Evolutionary conservation across 2,888 invertebrate species (phyloP).

Genomic region (Tethea ocularis): DNA sequence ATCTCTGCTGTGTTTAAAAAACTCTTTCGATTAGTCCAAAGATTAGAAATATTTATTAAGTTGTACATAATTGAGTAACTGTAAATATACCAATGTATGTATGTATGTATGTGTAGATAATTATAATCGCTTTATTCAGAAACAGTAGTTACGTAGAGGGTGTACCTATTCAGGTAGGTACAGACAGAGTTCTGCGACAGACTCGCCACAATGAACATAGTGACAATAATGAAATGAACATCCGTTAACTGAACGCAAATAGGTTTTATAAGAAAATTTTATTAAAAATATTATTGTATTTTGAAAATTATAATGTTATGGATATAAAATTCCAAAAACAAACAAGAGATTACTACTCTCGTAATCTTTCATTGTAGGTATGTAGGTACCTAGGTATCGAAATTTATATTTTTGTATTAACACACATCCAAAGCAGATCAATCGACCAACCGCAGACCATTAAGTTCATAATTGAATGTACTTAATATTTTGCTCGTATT

Average conservation of each 20-base stretch:
- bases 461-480: slow-evolving; percentile 22
- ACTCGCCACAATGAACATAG: slow-evolving; percentile 55
- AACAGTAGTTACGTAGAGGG: slow-evolving; percentile 17
- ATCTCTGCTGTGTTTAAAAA: slow-evolving; percentile 81
- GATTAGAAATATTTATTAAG: slow-evolving; percentile 52
- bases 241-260: slow-evolving; percentile 62
- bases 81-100: slow-evolving; percentile 57
- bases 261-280: slow-evolving; percentile 27
- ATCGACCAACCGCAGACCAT: neutral
- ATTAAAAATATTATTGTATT: slow-evolving; percentile 13
- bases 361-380: neutral
- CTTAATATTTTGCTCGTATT: slow-evolving; percentile 27
- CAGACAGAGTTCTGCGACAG: slow-evolving; percentile 19
- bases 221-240: slow-evolving; percentile 79
- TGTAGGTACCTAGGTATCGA: too few relatives aligned
- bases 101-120: slow-evolving; percentile 74
- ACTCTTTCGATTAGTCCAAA: slow-evolving; percentile 75
- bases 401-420: slow-evolving; percentile 8
- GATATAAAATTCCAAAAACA: slow-evolving; percentile 14
- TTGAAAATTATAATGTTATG: slow-evolving; percentile 18
- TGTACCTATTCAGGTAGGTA: slow-evolving; percentile 17
- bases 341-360: slow-evolving; percentile 2
- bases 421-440: neutral
- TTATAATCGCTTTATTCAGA: slow-evolving; percentile 46
- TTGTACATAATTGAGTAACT: slow-evolving; percentile 61